Conservation (phyloP, 2,113 vertebrate genomes). For the Bubalus kerabau region DNA sequence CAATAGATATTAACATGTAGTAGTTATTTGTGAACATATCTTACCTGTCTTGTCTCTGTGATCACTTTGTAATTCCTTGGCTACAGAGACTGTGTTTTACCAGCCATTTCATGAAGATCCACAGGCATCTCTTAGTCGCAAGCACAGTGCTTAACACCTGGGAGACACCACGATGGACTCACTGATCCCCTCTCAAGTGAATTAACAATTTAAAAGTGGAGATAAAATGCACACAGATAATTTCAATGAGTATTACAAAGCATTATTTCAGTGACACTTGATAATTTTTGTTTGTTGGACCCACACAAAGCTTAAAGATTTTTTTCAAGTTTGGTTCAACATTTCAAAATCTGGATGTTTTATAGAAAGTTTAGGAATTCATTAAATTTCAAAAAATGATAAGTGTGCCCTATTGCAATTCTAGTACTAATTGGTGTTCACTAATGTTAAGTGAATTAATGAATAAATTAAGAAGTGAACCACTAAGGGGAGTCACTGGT, state of each 20-base stretch:
- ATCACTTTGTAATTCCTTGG: neutral
- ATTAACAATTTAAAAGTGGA: neutral
- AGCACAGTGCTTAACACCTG: neutral
- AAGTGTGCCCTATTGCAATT: neutral
- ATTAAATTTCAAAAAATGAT: neutral
- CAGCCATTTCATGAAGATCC: neutral
- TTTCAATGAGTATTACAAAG: neutral
- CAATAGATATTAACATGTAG: neutral
- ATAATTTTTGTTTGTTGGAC: neutral
- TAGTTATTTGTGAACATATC: neutral
- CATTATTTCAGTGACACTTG: neutral
- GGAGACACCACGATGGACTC: neutral
- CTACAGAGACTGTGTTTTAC: neutral
- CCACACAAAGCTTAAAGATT: neutral
- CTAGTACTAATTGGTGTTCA: neutral
- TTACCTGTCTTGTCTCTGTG: neutral
- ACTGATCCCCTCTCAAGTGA: neutral
- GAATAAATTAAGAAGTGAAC: neutral
- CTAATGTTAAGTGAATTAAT: neutral
- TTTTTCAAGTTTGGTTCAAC: neutral
- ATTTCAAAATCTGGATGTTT: slow-evolving; percentile 18
- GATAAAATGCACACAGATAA: neutral
- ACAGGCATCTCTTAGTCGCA: neutral
- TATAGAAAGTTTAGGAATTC: neutral
- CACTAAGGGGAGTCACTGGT: too few species aligned